Evolutionary conservation across 2,888 invertebrate species (phyloP).

Genomic region (Drosophila colorata): DNA sequence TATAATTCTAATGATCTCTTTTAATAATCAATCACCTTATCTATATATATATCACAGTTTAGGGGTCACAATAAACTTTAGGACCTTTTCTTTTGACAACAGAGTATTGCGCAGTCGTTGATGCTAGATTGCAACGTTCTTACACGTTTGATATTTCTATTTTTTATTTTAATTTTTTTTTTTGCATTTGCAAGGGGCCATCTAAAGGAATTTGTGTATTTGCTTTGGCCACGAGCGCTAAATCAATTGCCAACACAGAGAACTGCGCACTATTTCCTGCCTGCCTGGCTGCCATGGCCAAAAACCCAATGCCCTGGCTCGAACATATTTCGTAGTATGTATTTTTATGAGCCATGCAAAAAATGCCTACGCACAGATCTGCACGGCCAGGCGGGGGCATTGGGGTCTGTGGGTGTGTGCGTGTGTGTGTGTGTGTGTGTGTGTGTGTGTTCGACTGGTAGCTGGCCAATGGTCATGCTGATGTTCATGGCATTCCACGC

Average conservation of each 20-base stretch:
- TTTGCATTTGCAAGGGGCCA: not conserved
- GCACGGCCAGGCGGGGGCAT: slow-evolving; percentile 5
- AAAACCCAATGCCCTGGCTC: slow-evolving; percentile 36
- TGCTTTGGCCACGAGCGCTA: slow-evolving; percentile 42
- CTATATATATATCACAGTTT: too few relatives aligned
- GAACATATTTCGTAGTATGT: slow-evolving; percentile 69
- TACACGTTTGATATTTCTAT: not conserved
- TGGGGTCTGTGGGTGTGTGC: not conserved
- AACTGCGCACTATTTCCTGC: slow-evolving; percentile 65
- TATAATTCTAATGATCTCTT: too few relatives aligned
- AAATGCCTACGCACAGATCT: slow-evolving; percentile 58
- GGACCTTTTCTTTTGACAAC: too few relatives aligned
- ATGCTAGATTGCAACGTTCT: too few relatives aligned
- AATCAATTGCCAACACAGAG: slow-evolving; percentile 60
- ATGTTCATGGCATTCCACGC: slow-evolving; percentile 63
- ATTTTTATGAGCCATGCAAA: slow-evolving; percentile 76
- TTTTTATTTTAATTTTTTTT: not conserved
- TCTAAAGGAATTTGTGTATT: slow-evolving; percentile 44
- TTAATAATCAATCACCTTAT: too few relatives aligned
- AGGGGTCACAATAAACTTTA: too few relatives aligned
- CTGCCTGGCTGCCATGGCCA: slow-evolving; percentile 13
- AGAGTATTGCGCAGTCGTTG: too few relatives aligned
- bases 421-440: not conserved
- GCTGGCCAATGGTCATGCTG: slow-evolving; percentile 43
- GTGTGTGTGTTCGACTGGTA: not conserved